Conservation (phyloP, 2,797 vertebrate species). For the Pangasius djambal region DNA sequence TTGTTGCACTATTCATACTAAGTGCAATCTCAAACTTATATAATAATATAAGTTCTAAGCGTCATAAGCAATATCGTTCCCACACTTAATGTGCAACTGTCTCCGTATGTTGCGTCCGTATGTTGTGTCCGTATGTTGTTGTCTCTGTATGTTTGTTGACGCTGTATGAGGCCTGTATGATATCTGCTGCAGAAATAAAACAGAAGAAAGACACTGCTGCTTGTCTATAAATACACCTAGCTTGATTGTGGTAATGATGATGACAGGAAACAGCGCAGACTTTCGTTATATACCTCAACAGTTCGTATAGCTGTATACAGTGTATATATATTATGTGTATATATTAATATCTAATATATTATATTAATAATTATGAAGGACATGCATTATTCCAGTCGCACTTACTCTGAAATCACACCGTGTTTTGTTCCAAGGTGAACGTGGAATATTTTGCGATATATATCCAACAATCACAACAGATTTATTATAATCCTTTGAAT, state of each 20-base stretch:
- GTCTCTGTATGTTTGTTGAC: neutral
- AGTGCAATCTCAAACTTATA: neutral
- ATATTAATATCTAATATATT: too few relatives aligned
- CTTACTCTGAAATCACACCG: neutral
- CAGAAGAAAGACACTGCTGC: constrained; percentile 11
- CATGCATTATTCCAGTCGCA: neutral
- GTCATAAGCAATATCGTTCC: neutral
- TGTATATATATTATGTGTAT: too few relatives aligned
- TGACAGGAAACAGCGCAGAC: constrained; percentile 63
- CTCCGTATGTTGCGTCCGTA: too few relatives aligned
- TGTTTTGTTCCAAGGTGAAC: neutral
- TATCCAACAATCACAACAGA: neutral
- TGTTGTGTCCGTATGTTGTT: too few relatives aligned
- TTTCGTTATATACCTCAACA: neutral
- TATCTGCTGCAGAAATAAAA: neutral
- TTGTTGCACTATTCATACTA: neutral
- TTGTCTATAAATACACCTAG: constrained; percentile 12
- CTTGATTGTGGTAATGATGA: constrained; percentile 50
- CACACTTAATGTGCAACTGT: neutral
- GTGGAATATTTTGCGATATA: neutral
- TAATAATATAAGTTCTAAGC: too few relatives aligned
- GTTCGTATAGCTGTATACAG: neutral
- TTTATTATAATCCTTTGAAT: neutral
- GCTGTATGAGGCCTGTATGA: neutral
- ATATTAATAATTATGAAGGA: neutral